A percentile compares a stretch with the other conserved stretches of the same genome.
phyloP scores from a whole-genome alignment of 2,113 vertebrate genomes.

The Notechis scutatus region DNA sequence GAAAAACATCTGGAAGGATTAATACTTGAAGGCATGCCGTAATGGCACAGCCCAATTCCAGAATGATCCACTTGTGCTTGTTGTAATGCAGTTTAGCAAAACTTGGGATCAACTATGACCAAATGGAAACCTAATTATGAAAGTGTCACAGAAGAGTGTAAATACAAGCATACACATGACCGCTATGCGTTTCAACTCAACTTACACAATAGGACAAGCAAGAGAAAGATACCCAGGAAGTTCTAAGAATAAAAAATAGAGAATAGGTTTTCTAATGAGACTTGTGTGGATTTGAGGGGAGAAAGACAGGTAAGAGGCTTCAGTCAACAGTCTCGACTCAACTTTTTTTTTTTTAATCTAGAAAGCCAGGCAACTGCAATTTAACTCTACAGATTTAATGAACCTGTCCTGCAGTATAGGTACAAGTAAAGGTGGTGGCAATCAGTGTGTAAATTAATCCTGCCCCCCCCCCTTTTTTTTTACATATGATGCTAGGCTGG shows the following conservation, averaged over 20 bases:
- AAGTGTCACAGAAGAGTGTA: not conserved
- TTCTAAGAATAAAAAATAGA: not conserved
- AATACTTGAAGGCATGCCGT: not conserved
- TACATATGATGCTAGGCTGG: not conserved
- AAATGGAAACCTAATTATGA: not conserved
- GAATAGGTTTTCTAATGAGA: not conserved
- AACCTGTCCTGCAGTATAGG: not conserved
- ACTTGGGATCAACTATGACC: no score
- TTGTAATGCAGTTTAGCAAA: not conserved
- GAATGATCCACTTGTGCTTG: not conserved
- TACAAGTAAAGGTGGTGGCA: not conserved
- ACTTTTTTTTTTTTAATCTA: not conserved
- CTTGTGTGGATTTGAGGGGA: not conserved
- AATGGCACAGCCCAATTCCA: not conserved
- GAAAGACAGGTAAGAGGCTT: not conserved
- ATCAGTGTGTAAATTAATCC: not conserved
- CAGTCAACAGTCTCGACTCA: not conserved
- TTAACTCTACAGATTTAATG: not conserved
- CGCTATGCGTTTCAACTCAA: not conserved
- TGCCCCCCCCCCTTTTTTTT: not conserved
- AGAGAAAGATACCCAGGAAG: not conserved
- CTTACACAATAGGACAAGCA: not conserved
- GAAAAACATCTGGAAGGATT: not conserved
- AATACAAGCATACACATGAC: not conserved
- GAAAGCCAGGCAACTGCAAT: not conserved